Evolutionary conservation across 2,113 vertebrate genomes (phyloP), one percentile per base, ranked within the genome.

Genomic region (Monopterus albus): DNA sequence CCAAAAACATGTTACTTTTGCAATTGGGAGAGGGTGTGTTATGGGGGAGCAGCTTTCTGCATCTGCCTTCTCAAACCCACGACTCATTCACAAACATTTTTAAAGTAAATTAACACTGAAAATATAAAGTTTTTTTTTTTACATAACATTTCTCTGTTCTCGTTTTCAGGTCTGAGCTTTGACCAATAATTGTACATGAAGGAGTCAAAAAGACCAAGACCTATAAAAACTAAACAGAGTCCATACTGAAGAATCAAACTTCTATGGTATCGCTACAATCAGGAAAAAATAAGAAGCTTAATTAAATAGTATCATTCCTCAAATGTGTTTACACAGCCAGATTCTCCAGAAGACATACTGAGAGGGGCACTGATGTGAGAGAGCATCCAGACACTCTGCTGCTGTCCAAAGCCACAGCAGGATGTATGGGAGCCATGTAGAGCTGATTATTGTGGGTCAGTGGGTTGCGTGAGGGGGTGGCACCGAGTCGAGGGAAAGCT

Each of bases 271-370:
- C 75, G 72, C 79, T 81, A 89, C 80, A 67, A 81, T 79, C 66
- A 17, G 66, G 83, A 76, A 67, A 59, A 46, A 49, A 61, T 53
- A 72, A 82, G 43, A 79, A 59, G 72, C 86, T 73, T 52, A 89
- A 84, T 92, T 91, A 93, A 92, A 92, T 90, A 88, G 82, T 43
- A 82, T 90, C 82, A 76, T 83, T 82, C 81, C 79, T 87, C 83
- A 79, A 82, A 84, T 78, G 84, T 75, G 67, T 88, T 79, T 74
- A 91, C 89, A 92, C 84, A 86, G 88, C 71, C 80, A 64, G 56
- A 59, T 84, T 79, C 46, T 73, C 85, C 71, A 86, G 67, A 72
- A 80, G 59, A 85, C 47, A 14, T 33, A 2, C 67, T 70, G 78
- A 78, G 79, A 65, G 53, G 79, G 67, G 56, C 71, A 58, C 75